phyloP scores from a whole-genome alignment of 2,797 vertebrate genomes.

The Enteromius argenteus region DNA sequence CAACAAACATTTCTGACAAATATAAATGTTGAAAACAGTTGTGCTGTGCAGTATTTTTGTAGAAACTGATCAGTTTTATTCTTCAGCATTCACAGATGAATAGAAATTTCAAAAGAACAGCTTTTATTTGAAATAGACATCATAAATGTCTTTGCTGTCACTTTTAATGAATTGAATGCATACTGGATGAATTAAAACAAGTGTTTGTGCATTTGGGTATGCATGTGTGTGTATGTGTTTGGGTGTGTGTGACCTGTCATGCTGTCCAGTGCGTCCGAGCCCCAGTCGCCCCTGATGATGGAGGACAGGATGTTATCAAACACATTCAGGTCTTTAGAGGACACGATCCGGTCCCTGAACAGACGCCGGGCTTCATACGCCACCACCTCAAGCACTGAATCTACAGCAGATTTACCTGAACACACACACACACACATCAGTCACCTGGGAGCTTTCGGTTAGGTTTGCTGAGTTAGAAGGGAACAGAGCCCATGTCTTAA shows the following conservation, averaged over 20 bases:
- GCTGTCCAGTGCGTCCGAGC: conserved; percentile 87
- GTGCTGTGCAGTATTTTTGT: neutral
- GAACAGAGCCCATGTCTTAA: neutral
- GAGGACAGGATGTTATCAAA: conserved; percentile 93
- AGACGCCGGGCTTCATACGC: conserved; percentile 90
- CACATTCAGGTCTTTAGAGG: conserved; percentile 83
- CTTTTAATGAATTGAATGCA: neutral
- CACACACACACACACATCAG: conserved; percentile 32
- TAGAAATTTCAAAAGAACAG: neutral
- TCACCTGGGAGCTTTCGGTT: neutral
- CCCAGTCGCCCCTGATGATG: conserved; percentile 90
- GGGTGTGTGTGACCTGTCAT: conserved; percentile 83
- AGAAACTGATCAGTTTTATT: too few relatives aligned
- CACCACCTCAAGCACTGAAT: conserved; percentile 90
- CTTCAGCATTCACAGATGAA: neutral
- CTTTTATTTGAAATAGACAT: neutral
- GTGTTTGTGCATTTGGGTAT: neutral
- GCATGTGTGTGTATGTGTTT: conserved; percentile 10
- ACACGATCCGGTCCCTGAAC: conserved; percentile 94
- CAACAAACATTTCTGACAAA: neutral
- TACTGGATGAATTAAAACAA: neutral
- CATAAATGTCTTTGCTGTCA: neutral
- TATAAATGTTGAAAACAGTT: neutral
- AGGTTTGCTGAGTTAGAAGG: neutral
- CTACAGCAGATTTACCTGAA: conserved; percentile 79